phyloP scores from a whole-genome alignment of 2,113 vertebrate genomes.

The Kryptolebias marmoratus region DNA sequence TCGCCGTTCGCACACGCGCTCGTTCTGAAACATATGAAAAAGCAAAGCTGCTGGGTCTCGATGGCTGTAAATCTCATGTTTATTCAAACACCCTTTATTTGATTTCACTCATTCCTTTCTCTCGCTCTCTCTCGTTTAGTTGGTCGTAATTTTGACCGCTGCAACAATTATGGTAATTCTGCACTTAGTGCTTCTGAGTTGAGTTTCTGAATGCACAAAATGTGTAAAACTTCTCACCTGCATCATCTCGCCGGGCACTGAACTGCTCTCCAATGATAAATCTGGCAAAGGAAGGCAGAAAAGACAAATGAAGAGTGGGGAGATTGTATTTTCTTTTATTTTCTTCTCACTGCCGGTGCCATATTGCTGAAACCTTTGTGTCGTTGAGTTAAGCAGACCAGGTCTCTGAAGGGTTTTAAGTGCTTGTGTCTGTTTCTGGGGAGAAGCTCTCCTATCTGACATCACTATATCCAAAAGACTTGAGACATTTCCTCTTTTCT shows the following conservation, averaged over 20 bases:
- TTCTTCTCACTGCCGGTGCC: too few relatives aligned
- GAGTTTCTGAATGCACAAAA: slow-evolving; percentile 31
- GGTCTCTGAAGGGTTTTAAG: not conserved
- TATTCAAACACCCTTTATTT: slow-evolving; percentile 20
- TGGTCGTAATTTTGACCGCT: slow-evolving; percentile 26
- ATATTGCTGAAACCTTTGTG: too few relatives aligned
- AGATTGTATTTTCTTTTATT: slow-evolving; percentile 20
- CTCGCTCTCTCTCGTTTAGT: slow-evolving; percentile 27
- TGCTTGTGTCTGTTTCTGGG: too few relatives aligned
- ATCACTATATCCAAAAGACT: too few relatives aligned
- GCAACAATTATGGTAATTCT: slow-evolving; percentile 34
- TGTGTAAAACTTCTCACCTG: not conserved
- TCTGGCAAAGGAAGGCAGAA: slow-evolving; percentile 27
- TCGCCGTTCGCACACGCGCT: not conserved
- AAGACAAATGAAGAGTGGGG: slow-evolving; percentile 35
- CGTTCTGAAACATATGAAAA: not conserved
- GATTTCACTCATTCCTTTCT: slow-evolving; percentile 12
- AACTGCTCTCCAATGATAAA: slow-evolving; percentile 28
- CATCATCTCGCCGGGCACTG: not conserved
- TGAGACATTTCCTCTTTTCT: too few relatives aligned
- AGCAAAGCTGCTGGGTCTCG: not conserved
- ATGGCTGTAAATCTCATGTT: slow-evolving; percentile 12
- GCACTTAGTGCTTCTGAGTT: slow-evolving; percentile 8
- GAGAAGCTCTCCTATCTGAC: too few relatives aligned
- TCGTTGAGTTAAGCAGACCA: too few relatives aligned